Evolutionary conservation across 1,140 invertebrate genomes (phyloP).

Genomic region (Pseudoatta argentina): DNA sequence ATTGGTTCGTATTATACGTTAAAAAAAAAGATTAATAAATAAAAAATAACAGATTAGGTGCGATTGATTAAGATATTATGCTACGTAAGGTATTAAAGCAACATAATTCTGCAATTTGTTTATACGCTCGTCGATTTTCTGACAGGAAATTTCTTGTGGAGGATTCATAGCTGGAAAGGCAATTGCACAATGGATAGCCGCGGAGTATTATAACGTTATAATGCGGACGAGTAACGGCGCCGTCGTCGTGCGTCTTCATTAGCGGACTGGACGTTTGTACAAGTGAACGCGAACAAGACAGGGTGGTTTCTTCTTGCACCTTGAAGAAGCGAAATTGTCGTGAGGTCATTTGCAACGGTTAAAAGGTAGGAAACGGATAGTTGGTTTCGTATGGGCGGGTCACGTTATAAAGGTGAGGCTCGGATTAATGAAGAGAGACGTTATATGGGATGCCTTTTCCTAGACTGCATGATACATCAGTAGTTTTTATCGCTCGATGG

Average conservation of each 20-base stretch:
- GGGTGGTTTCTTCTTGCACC: constrained; percentile 52
- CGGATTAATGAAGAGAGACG: constrained; percentile 75
- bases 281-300: constrained; percentile 47
- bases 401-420: constrained; percentile 52
- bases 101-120: not conserved
- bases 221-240: constrained; percentile 43
- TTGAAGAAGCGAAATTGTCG: constrained; percentile 60
- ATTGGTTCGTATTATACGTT: not conserved
- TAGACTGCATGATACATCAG: constrained; percentile 69
- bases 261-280: constrained; percentile 44
- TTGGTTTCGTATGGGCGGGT: constrained; percentile 40
- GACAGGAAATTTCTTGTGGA: not conserved
- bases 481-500: constrained; percentile 61
- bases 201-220: constrained; percentile 25
- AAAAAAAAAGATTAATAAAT: not conserved
- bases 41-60: not conserved
- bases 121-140: constrained; percentile 1
- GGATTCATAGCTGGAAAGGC: not conserved
- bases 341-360: constrained; percentile 57
- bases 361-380: constrained; percentile 20
- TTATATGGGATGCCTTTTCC: constrained; percentile 67
- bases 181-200: constrained; percentile 18
- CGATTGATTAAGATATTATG: not conserved
- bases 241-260: constrained; percentile 54
- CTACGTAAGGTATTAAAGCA: not conserved